These are phyloP conservation scores for Brachypteracias leptosomus DNA, from an alignment of 2,113 vertebrate species.

Conservation along the genomic window DNA sequence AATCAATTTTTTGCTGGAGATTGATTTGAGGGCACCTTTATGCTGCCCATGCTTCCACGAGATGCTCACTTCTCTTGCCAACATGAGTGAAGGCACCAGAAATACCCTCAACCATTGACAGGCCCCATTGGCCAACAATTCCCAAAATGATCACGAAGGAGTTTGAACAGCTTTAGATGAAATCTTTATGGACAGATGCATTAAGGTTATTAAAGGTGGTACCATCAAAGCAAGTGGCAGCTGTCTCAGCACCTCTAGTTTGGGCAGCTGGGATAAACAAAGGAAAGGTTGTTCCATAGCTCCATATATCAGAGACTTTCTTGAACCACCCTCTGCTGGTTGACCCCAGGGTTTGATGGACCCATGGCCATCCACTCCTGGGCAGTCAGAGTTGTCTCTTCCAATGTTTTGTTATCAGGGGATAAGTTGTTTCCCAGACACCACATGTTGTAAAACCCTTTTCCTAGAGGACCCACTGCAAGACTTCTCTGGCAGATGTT, in stretches of 20 bases:
- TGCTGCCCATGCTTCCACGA: not conserved
- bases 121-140: not conserved
- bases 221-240: not conserved
- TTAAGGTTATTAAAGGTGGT: not conserved
- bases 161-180: not conserved
- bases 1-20: not conserved
- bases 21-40: not conserved
- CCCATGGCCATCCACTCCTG: not conserved
- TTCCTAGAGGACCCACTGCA: not conserved
- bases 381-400: not conserved
- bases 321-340: not conserved
- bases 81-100: not conserved
- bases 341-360: not conserved
- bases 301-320: not conserved
- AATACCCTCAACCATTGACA: not conserved
- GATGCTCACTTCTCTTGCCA: not conserved
- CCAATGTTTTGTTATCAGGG: not conserved
- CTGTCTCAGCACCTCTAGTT: not conserved
- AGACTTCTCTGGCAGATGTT: not conserved
- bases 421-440: not conserved
- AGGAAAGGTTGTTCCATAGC: not conserved
- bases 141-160: not conserved
- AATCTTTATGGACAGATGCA: not conserved
- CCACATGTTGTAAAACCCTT: not conserved
- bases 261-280: not conserved